Conservation (phyloP, 2,888 invertebrate species). For the Trilocha varians region DNA sequence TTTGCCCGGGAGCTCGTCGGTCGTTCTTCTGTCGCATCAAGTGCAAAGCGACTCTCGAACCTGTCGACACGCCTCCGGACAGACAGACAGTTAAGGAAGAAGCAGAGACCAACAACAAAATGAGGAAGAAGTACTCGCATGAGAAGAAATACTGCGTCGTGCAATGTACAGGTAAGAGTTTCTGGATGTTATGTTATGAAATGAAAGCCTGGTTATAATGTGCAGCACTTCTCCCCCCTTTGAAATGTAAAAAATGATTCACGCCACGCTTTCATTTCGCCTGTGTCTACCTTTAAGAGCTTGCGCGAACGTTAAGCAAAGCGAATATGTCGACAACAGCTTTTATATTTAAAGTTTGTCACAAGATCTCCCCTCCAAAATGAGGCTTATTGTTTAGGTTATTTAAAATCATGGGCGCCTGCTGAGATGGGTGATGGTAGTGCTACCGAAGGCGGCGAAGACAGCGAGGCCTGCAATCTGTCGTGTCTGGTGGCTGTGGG, state of each 20-base stretch:
- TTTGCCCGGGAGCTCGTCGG: slow-evolving; percentile 91
- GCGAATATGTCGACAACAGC: background rate
- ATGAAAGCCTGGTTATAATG: no score
- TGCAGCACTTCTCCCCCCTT: no score
- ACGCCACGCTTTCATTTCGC: no score
- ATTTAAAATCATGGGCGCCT: slow-evolving; percentile 92
- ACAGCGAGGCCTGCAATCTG: slow-evolving; percentile 74
- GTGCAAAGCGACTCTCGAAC: slow-evolving; percentile 67
- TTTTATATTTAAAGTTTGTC: background rate
- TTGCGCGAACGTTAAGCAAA: background rate
- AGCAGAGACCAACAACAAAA: slow-evolving; percentile 73
- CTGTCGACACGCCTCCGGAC: slow-evolving; percentile 1
- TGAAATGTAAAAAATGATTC: no score
- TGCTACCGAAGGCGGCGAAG: slow-evolving; percentile 74
- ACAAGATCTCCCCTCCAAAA: background rate
- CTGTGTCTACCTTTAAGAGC: no score
- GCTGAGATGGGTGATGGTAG: slow-evolving; percentile 82
- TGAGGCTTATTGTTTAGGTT: slow-evolving; percentile 57
- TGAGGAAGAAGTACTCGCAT: slow-evolving; percentile 76
- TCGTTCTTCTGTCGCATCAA: slow-evolving; percentile 97
- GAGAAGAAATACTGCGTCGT: slow-evolving; percentile 91
- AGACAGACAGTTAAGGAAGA: slow-evolving; percentile 81
- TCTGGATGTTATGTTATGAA: background rate
- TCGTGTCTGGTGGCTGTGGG: slow-evolving; percentile 93
- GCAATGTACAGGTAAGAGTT: slow-evolving; percentile 84